Evolutionary conservation across 2,888 invertebrate genomes (phyloP), one percentile per base, ranked within the genome.

Genomic region (Ischnura elegans): DNA sequence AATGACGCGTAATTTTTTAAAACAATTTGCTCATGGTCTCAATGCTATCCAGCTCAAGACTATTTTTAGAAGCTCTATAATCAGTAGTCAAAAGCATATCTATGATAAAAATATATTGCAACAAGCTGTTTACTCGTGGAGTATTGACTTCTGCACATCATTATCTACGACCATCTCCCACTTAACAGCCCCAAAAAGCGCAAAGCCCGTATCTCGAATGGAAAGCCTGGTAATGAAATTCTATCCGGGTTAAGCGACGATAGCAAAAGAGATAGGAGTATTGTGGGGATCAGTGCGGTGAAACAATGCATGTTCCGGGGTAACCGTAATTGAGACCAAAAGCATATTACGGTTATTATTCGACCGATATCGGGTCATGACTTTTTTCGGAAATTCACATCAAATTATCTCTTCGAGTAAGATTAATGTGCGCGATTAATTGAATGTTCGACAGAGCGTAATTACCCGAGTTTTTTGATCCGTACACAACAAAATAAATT

Each of bases 291-390:
- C 76, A 10, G 36, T 13, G 29, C 0, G 36, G 10, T 16, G 8
- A 76, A 76, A 76, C 76, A 76, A 86, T 46, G 86, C 43, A 46
- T 45, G 16, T 86, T 43, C 19, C 45, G 25, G n/a, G 86, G n/a
- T 25, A 13, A 86, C 86, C 86, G 21, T 46, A 86, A 86, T 45
- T 43, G 45, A 46, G 86, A 46, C 86, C 76, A 86, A 46, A 86
- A n/a, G 86, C 86, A 86, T 86, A 46, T 45, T 86, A 46, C 86
- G 86, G 86, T n/a, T 46, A n/a, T 86, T 86, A 86, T 86, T 45
- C 86, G 21, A 45, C 46, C 25, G n/a, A 45, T 46, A 86, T 45
- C 16, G n/a, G 43, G 43, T 45, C n/a, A 46, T 45, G 19, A 46
- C 25, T 21, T n/a, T 86, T 86, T 46, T 86, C n/a, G 21, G 1